Evolutionary conservation across 2,888 invertebrate species (phyloP).

Genomic region (Celastrina argiolus): DNA sequence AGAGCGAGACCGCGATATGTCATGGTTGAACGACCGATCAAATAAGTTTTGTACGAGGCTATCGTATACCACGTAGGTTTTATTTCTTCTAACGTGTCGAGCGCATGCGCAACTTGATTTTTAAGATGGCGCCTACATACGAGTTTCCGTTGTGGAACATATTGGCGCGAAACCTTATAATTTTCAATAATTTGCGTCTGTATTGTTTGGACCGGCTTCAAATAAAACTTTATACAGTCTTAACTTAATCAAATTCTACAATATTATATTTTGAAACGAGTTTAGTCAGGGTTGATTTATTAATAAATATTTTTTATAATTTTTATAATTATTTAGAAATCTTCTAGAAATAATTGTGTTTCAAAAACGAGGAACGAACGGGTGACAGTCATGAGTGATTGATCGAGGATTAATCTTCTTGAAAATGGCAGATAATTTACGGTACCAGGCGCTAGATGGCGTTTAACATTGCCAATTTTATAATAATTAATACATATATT

Average conservation of each 20-base stretch:
- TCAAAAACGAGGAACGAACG: too few species aligned
- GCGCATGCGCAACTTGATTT: constrained; percentile 55
- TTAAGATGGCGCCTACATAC: constrained; percentile 53
- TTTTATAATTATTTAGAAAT: not conserved
- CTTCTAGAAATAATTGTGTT: not conserved
- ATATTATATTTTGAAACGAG: not conserved
- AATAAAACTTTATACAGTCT: too few species aligned
- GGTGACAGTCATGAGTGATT: not conserved
- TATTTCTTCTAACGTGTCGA: constrained; percentile 68
- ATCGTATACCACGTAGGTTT: constrained; percentile 67
- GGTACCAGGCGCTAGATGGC: not conserved
- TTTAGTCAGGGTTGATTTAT: too few species aligned
- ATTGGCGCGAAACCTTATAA: constrained; percentile 41
- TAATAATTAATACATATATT: too few species aligned
- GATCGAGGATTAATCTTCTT: not conserved
- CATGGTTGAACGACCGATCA: constrained; percentile 78
- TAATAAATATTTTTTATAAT: too few species aligned
- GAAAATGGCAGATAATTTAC: not conserved
- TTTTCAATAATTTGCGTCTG: constrained; percentile 3
- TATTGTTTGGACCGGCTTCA: too few species aligned
- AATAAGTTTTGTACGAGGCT: constrained; percentile 73
- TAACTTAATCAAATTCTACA: not conserved
- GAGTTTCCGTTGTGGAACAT: constrained; percentile 40
- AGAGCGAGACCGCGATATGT: constrained; percentile 51
- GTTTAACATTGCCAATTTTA: not conserved